A percentile compares a stretch with the other conserved stretches of the same genome.
These are phyloP conservation scores for Drosophila leonis DNA, from an alignment of 2,888 invertebrate species.

Conservation along the genomic window DNA sequence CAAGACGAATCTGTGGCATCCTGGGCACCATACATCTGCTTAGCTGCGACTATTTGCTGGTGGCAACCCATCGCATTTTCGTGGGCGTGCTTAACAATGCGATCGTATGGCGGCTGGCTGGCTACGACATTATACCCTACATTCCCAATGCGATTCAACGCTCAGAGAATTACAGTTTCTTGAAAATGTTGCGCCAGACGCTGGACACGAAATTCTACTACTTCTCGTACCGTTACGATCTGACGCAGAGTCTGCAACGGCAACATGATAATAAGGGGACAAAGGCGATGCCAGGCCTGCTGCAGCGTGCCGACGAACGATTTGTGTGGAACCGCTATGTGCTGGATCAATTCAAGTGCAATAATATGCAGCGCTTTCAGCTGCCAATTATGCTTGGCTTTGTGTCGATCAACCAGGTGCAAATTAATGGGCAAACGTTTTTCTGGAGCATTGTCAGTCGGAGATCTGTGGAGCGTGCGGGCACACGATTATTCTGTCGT, in stretches of 20 bases:
- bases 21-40: constrained; percentile 94
- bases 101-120: constrained; percentile 91
- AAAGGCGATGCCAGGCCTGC: constrained; percentile 88
- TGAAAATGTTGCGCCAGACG: constrained; percentile 93
- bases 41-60: constrained; percentile 94
- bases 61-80: constrained; percentile 92
- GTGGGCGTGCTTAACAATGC: constrained; percentile 93
- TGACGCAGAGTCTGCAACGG: constrained; percentile 96
- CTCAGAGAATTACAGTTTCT: constrained; percentile 93
- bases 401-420: constrained; percentile 92
- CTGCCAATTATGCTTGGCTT: constrained; percentile 97
- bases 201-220: constrained; percentile 95
- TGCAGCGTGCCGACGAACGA: constrained; percentile 92
- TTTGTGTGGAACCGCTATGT: constrained; percentile 98
- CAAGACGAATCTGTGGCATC: constrained; percentile 93
- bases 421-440: constrained; percentile 92
- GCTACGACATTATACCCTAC: constrained; percentile 94
- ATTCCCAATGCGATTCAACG: constrained; percentile 92
- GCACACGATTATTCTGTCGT: constrained; percentile 94
- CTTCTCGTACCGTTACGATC: constrained; percentile 97
- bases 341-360: constrained; percentile 90
- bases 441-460: constrained; percentile 96
- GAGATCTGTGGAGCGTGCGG: constrained; percentile 94
- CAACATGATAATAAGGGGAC: constrained; percentile 90
- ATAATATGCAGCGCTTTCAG: constrained; percentile 92